Evolutionary conservation across 2,888 invertebrate genomes (phyloP).

Genomic region (Mythimna albipuncta): DNA sequence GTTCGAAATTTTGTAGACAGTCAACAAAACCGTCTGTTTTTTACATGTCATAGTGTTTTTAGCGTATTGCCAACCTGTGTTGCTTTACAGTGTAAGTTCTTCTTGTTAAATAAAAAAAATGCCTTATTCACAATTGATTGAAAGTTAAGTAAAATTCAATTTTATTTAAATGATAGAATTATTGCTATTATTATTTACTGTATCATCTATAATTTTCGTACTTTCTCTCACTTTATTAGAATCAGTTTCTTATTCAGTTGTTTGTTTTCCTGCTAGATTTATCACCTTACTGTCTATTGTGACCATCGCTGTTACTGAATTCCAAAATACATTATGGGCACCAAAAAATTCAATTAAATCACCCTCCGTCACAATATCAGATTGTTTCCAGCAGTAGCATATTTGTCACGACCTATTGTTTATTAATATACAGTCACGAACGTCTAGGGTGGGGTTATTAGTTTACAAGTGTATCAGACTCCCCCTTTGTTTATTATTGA

Average conservation of each 20-base stretch:
- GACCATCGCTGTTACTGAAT: conserved; percentile 22
- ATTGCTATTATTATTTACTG: too few relatives aligned
- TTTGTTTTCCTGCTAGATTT: not conserved
- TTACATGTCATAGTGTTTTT: conserved; percentile 6
- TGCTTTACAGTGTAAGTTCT: not conserved
- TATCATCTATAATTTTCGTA: not conserved
- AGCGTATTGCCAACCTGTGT: conserved; percentile 17
- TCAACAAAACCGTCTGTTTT: not conserved
- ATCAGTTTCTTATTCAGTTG: not conserved
- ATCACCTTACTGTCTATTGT: not conserved
- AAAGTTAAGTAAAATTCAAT: not conserved
- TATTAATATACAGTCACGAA: conserved; percentile 82
- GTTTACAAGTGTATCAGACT: conserved; percentile 90
- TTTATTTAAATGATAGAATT: too few relatives aligned
- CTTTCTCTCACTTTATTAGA: not conserved
- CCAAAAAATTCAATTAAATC: conserved; percentile 77
- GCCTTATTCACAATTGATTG: not conserved
- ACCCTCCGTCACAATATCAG: conserved; percentile 69
- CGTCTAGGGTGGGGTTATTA: conserved; percentile 84
- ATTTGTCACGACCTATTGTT: conserved; percentile 81
- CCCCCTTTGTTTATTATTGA: conserved; percentile 89
- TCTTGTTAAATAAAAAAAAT: not conserved
- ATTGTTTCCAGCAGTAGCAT: conserved; percentile 72
- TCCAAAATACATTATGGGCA: conserved; percentile 27
- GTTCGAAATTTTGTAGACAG: conserved; percentile 37